phyloP scores from a whole-genome alignment of 2,888 invertebrate genomes.

The Sericinus montela region DNA sequence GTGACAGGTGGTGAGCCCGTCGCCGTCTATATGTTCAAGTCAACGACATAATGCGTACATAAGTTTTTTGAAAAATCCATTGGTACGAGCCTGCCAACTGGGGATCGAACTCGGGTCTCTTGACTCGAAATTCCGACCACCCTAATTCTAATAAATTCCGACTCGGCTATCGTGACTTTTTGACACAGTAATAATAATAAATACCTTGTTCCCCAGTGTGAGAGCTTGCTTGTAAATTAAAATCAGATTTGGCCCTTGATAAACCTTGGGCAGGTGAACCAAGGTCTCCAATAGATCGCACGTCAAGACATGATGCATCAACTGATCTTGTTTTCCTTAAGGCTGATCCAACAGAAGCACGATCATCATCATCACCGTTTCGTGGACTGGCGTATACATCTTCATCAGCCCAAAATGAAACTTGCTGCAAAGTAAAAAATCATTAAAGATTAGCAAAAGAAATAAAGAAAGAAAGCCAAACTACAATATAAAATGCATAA shows the following conservation, averaged over 20 bases:
- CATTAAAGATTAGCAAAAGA: too few relatives aligned
- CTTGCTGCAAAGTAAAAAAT: constrained; percentile 79
- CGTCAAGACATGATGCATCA: constrained; percentile 92
- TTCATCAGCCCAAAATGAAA: constrained; percentile 89
- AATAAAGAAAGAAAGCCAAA: too few relatives aligned
- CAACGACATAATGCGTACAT: too few relatives aligned
- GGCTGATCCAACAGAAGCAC: constrained; percentile 87
- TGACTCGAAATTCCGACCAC: too few relatives aligned
- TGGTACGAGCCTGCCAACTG: too few relatives aligned
- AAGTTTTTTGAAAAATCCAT: too few relatives aligned
- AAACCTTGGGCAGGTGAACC: constrained; percentile 82
- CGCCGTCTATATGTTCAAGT: too few relatives aligned
- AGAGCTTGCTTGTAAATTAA: constrained; percentile 87
- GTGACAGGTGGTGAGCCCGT: too few relatives aligned
- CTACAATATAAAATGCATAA: too few relatives aligned
- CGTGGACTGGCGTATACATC: constrained; percentile 84
- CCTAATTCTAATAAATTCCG: too few relatives aligned
- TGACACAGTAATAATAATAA: background rate
- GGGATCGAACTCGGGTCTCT: too few relatives aligned
- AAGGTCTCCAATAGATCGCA: constrained; percentile 84
- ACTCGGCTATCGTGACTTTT: too few relatives aligned
- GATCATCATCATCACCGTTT: constrained; percentile 83
- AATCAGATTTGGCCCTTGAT: constrained; percentile 92
- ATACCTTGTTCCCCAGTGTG: constrained; percentile 84
- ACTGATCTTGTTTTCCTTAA: constrained; percentile 92